Conservation (phyloP, 2,113 vertebrate species). For the Clupea harengus region DNA sequence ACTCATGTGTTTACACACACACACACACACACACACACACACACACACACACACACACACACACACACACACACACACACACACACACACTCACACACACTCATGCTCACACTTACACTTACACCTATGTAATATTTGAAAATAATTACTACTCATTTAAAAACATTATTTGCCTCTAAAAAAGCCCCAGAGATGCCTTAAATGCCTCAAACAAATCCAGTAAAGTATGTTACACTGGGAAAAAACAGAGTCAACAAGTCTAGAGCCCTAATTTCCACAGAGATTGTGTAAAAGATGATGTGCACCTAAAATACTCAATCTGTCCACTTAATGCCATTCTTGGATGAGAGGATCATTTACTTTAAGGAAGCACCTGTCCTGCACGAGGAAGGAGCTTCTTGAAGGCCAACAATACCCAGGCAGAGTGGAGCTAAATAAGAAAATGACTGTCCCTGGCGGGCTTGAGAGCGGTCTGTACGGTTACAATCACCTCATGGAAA, state of each 20-base stretch:
- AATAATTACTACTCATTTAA: neutral
- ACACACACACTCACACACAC: neutral
- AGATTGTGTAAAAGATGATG: neutral
- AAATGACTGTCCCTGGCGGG: slow-evolving; percentile 69
- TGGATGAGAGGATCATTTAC: slow-evolving; percentile 41
- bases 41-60: neutral
- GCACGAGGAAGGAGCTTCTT: slow-evolving; percentile 66
- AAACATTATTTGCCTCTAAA: neutral
- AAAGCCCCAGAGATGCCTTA: neutral
- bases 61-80: neutral
- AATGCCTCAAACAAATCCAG: no score
- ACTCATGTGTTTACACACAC: neutral
- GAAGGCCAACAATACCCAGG: slow-evolving; percentile 61
- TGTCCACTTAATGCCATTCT: slow-evolving; percentile 26
- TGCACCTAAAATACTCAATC: neutral
- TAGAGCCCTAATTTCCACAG: neutral
- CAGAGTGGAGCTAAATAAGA: slow-evolving; percentile 67
- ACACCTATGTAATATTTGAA: neutral
- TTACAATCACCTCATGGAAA: slow-evolving; percentile 44
- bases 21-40: neutral
- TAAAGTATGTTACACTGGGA: no score
- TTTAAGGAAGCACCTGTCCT: slow-evolving; percentile 79
- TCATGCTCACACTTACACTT: neutral
- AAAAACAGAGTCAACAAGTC: neutral
- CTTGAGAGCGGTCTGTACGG: slow-evolving; percentile 39